Percentiles rank a stretch among this genome's conserved stretches.
phyloP scores from a whole-genome alignment of 2,888 invertebrate genomes.

The Cerastis leucographa region DNA sequence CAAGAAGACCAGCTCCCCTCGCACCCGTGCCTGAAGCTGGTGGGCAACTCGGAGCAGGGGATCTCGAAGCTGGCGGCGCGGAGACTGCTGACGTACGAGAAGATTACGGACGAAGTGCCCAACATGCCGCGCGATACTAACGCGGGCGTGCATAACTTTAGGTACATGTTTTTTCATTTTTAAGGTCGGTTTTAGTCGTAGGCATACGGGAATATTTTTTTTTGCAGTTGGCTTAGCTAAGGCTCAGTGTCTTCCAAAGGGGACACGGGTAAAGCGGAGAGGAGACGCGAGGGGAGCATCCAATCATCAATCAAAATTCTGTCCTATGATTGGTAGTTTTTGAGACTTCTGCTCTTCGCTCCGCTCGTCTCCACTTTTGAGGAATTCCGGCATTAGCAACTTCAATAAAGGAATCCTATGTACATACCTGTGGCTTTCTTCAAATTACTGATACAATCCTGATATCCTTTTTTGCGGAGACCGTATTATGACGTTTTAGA shows the following conservation, averaged over 20 bases:
- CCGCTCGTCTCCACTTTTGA: neutral
- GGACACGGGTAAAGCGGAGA: neutral
- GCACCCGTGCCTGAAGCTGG: conserved; percentile 94
- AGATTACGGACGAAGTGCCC: conserved; percentile 89
- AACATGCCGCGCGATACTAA: conserved; percentile 75
- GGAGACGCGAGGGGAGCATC: neutral
- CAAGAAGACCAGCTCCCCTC: conserved; percentile 93
- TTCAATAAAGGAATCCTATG: neutral
- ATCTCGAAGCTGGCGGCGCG: conserved; percentile 95
- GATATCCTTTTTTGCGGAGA: neutral
- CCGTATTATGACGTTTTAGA: no score
- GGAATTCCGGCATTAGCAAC: neutral
- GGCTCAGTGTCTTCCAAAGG: neutral
- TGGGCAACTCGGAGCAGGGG: conserved; percentile 97
- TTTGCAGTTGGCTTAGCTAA: neutral
- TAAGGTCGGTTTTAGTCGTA: neutral
- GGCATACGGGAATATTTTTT: neutral
- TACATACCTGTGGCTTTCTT: neutral
- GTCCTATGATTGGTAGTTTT: neutral
- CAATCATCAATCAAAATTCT: neutral
- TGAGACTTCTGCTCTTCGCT: neutral
- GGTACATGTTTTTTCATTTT: conserved; percentile 63
- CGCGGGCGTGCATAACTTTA: conserved; percentile 77
- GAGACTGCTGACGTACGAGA: conserved; percentile 96
- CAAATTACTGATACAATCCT: neutral